Base-by-base conservation (phyloP, 2,888 invertebrate species). In the Eilema depressum region DNA sequence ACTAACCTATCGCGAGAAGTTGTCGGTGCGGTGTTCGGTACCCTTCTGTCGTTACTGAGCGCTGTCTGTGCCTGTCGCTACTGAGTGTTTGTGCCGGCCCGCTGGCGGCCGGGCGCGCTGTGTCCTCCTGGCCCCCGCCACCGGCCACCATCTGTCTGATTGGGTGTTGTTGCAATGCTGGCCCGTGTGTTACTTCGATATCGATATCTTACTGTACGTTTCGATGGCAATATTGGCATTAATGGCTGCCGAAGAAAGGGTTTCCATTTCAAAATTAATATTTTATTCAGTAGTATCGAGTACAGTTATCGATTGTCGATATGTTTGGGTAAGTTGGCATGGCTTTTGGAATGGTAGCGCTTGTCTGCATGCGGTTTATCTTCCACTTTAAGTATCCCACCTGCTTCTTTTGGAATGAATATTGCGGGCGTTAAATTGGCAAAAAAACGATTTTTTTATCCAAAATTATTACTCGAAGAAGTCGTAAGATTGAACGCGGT, bases 211-310 rank as follows among this genome's bases (percentile, higher is more conserved):
- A 91, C 91, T 92, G 91, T 91, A 91, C 91, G 85, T 84, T 83
- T 83, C 85, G 81, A 87, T 84, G 84, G 83, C 73, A 78, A 82
- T 85, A 92, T 94, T 94, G 92, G 93, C 94, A 89, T 93, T 91
- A 93, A 94, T 95, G 95, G 95, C 93, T 91, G 95, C 94, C 92
- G 92, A 89, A 82, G 95, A 95, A 94, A 94, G 95, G 89, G 90
- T 92, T 93, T 90, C 94, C 87, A 82, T 90, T 91, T 90, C 86
- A 88, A 93, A 94, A 93, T 89, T 92, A 88, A 83, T 86, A 86
- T 85, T 86, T 83, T 83, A 76, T 75, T 78, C 78, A 66, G 90
- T 94, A 92, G 91, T 88, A 87, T 87, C 86, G 89, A 93, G 94
- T 94, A 93, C 93, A 93, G 92, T 93, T 94, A 92, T 94, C 94